These are phyloP conservation scores for Chloebia gouldiae DNA, from an alignment of 2,113 vertebrate species.

Conservation along the genomic window DNA sequence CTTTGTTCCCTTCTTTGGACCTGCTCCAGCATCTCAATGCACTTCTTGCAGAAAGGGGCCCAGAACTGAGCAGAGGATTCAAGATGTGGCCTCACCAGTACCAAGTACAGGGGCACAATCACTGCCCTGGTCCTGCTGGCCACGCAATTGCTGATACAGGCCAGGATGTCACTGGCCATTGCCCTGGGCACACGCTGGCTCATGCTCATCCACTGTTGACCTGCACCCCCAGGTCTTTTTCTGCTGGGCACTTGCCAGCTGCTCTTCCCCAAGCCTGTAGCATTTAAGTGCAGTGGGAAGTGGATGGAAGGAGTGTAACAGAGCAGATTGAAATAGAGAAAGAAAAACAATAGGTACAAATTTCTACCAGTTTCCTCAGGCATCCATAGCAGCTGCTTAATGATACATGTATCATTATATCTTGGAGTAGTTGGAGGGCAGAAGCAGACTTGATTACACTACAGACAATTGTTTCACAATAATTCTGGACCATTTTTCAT, in stretches of 20 bases:
- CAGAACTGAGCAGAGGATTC: neutral
- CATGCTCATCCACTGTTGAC: fast-evolving
- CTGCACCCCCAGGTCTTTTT: neutral
- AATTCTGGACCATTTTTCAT: constrained; percentile 86
- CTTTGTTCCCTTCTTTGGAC: neutral
- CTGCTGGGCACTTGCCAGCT: neutral
- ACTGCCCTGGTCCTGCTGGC: neutral
- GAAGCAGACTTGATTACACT: constrained; percentile 89
- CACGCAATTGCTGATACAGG: fast-evolving
- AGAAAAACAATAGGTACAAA: constrained; percentile 84
- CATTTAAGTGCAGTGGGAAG: constrained; percentile 52
- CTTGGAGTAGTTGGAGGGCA: constrained; percentile 85
- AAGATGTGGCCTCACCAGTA: neutral
- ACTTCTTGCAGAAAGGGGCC: neutral
- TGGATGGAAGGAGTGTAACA: constrained; percentile 56
- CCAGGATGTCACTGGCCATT: neutral
- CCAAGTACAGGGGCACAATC: fast-evolving
- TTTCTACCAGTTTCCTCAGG: constrained; percentile 81
- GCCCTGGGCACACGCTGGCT: neutral
- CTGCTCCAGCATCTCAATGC: fast-evolving
- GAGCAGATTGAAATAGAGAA: constrained; percentile 61
- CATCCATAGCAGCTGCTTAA: constrained; percentile 86
- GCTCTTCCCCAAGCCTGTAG: neutral
- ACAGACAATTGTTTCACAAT: constrained; percentile 89
- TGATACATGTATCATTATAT: constrained; percentile 89